Conservation (phyloP, 1,140 invertebrate species). For the Varroa destructor region DNA sequence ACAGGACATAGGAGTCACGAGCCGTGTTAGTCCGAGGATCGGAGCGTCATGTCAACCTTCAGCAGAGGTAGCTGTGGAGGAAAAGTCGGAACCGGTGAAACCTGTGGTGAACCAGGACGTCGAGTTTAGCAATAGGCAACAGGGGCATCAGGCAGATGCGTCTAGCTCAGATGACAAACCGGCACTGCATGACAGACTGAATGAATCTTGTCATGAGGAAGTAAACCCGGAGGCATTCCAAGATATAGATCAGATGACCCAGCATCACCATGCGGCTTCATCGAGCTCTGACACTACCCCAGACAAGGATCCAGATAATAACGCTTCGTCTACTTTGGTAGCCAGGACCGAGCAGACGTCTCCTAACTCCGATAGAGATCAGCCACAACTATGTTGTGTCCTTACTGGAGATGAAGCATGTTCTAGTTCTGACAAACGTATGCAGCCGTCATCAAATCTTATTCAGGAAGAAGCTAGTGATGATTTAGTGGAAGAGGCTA, state of each 20-base stretch:
- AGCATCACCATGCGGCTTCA: neutral
- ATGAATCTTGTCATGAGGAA: neutral
- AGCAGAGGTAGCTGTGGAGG: neutral
- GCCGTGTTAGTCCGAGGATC: neutral
- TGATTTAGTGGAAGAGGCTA: no score
- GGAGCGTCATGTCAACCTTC: neutral
- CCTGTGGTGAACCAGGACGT: neutral
- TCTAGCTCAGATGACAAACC: conserved; percentile 11
- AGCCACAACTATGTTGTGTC: neutral
- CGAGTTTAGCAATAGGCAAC: neutral
- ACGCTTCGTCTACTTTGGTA: neutral
- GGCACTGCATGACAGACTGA: neutral
- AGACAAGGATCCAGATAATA: neutral
- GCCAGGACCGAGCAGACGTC: neutral
- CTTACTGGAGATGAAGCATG: neutral
- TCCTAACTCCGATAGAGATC: neutral
- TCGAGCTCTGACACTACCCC: neutral
- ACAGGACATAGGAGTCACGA: neutral
- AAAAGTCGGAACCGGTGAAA: neutral
- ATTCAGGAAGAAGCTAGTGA: no score
- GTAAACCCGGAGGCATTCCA: neutral
- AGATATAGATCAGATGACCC: neutral
- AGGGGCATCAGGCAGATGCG: conserved; percentile 4
- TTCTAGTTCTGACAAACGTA: conserved; percentile 12
- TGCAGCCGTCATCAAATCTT: no score